Evolutionary conservation across 1,140 invertebrate species (phyloP), one percentile per base, ranked within the genome.

Genomic region (Polyergus mexicanus): DNA sequence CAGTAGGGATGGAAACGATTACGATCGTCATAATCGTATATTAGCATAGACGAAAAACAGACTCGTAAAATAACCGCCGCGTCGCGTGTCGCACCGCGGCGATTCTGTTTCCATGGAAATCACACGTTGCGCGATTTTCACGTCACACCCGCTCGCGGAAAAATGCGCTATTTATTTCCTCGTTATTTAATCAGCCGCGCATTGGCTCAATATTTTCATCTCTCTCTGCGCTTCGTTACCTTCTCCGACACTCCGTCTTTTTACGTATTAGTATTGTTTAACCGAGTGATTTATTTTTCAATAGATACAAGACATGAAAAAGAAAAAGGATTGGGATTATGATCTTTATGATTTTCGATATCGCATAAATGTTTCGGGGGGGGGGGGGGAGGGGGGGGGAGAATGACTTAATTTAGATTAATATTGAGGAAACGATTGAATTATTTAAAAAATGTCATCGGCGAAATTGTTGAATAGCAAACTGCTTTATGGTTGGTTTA

Each of bases 21-120:
- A 86, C 76, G 84, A 89, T 89, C 89, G 76, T 90, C 83, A 85
- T 88, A 77, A 85, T 90, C 88, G 90, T 91, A 87, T 86, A 91
- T 91, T 91, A 91, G 88, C 91, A 91, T 91, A 91, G 84, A 90
- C 88, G 88, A 91, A 91, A 91, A 91, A 91, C 91, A 91, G 86
- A 90, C 80, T 91, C 88, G 88, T 91, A 91, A 91, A 91, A 90
- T 80, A 84, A 80, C 32, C 65, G 63, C 74, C 41, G 41, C 56
- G 51, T 41, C 62, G 71, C 76, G 66, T 16, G 66, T 22, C 51
- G 77, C 47, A 65, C 38, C 68, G 54, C 68, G 54, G 58, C 71
- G 72, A 32, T 85, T 87, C 85, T 83, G 88, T 90, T 89, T 77
- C 89, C 88, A 89, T 90, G 89, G 88, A 83, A 89, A 90, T 90